Evolutionary conservation across 2,888 invertebrate genomes (phyloP), one percentile per base, ranked within the genome.

Genomic region (Dynastes hyllus): DNA sequence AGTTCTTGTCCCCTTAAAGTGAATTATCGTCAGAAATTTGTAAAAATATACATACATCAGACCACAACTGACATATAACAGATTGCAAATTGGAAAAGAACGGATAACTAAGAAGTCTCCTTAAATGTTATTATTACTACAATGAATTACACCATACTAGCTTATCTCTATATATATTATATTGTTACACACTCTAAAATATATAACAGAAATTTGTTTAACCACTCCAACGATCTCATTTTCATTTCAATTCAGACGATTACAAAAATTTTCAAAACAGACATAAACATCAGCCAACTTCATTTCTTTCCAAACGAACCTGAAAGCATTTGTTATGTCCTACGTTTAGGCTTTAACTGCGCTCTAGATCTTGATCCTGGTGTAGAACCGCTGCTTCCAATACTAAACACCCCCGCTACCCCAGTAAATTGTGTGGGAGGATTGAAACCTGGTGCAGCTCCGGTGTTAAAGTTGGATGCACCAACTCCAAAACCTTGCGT

Each of bases 381-480:
- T 87, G 88, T 78, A 8, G 84, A 79, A 13, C 90, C 90, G 1
- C 89, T 87, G 11, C 45, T 45, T 45, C 91, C 91, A 79, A 91
- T 91, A 83, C 88, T 91, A 81, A 91, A 91, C 89, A 90, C 90
- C 69, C 88, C 71, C 22, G 78, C 79, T 51, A 73, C 75, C 45
- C 80, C 63, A 67, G 79, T 81, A 81, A 83, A 84, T 61, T 85
- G 84, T 40, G 81, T 58, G 50, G 78, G 27, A 4, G 76, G 67
- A 63, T 76, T 78, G 61, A 79, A 80, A 13, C 66, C 71, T 61
- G 80, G 65, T 22, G 80, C 78, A 16, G 81, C 73, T 16, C 76
- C 66, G 16, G 82, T 78, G 11, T 81, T 81, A 58, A 81, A 81
- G 58, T 81, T 79, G 2, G 82, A 22, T 29, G 79, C 70, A 9